A percentile compares a stretch with the other conserved stretches of the same genome.
Evolutionary conservation across 2,797 vertebrate species (phyloP).

Genomic region (Sternarchorhynchus goeldii): DNA sequence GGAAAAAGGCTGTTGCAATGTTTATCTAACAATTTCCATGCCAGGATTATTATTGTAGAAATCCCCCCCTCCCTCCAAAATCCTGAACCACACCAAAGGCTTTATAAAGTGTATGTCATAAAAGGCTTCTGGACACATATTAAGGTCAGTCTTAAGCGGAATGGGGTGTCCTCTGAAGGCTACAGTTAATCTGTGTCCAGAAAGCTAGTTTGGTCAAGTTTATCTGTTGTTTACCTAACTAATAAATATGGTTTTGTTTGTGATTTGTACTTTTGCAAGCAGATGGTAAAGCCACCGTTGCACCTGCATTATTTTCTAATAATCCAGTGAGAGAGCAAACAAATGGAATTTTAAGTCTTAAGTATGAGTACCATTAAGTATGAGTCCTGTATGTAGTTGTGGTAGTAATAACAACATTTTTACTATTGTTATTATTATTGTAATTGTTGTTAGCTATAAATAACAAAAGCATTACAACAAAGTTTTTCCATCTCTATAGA

Average conservation of each 20-base stretch:
- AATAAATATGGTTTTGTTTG: constrained; percentile 22
- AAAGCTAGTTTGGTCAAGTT: constrained; percentile 3
- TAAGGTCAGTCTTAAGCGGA: too few relatives aligned
- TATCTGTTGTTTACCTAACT: constrained; percentile 17
- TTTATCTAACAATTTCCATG: constrained; percentile 8
- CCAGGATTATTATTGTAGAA: constrained; percentile 26
- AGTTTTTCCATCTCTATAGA: too few relatives aligned
- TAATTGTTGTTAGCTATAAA: too few relatives aligned
- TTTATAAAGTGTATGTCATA: constrained; percentile 31
- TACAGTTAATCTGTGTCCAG: background rate
- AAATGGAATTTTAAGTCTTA: background rate
- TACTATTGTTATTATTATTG: too few relatives aligned
- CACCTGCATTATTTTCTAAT: constrained; percentile 6
- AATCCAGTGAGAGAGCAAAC: background rate
- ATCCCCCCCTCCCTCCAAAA: background rate
- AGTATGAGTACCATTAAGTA: too few relatives aligned
- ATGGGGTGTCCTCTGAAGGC: background rate
- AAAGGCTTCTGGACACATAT: background rate
- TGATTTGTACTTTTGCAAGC: constrained; percentile 17
- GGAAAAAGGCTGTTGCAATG: constrained; percentile 23
- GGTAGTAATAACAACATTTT: too few relatives aligned
- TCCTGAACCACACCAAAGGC: constrained; percentile 7
- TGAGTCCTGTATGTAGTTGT: background rate
- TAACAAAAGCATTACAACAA: too few relatives aligned
- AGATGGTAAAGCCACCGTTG: background rate